phyloP scores from a whole-genome alignment of 2,797 vertebrate species.

The Ambastaia sidthimunki region DNA sequence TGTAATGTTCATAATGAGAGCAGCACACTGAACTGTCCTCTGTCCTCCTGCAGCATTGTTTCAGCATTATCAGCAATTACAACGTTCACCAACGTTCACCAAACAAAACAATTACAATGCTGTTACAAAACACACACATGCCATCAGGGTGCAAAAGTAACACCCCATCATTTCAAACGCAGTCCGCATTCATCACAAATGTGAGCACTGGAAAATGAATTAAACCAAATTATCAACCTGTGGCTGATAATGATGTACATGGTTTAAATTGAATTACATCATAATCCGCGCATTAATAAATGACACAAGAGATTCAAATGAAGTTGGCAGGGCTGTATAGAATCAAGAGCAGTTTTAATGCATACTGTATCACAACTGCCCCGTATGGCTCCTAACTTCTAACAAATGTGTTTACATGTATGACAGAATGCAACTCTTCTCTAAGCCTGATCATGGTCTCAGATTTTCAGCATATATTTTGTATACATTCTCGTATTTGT shows the following conservation, averaged over 20 bases:
- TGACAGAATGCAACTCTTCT: neutral
- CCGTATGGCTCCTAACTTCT: neutral
- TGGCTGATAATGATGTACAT: neutral
- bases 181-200: no score
- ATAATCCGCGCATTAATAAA: no score
- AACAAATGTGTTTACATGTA: neutral
- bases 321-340: no score
- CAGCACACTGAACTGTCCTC: neutral
- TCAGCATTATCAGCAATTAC: neutral
- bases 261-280: neutral
- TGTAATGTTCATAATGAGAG: conserved; percentile 12
- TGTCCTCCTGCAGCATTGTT: neutral
- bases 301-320: no score
- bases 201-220: no score
- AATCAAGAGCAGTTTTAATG: neutral
- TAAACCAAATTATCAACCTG: no score
- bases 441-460: neutral
- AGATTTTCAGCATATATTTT: neutral
- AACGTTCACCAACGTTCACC: neutral
- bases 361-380: no score
- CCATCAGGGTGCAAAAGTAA: neutral
- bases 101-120: neutral
- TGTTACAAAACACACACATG: neutral
- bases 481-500: conserved; percentile 2
- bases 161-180: no score